A percentile compares a stretch with the other conserved stretches of the same genome.
Conservation (phyloP, 2,888 invertebrate genomes). For the Cephus nigrinus region DNA sequence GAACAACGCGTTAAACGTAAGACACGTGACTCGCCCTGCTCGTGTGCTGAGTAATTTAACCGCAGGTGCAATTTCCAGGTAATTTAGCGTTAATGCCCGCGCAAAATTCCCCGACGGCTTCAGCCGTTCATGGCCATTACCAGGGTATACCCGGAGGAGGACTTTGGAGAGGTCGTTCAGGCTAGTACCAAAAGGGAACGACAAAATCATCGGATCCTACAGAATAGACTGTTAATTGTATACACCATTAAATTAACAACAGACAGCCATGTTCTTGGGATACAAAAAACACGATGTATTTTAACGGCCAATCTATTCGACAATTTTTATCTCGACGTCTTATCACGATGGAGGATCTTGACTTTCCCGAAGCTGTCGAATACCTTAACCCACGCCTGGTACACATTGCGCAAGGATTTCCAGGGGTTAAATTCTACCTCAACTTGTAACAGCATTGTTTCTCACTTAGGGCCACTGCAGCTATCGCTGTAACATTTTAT, state of each 20-base stretch:
- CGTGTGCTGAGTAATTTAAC: conserved; percentile 21
- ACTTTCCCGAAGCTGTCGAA: background rate
- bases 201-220: background rate
- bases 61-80: conserved; percentile 33
- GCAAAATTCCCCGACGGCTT: background rate
- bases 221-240: background rate
- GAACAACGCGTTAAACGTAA: background rate
- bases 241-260: no score
- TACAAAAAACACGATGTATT: no score
- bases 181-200: background rate
- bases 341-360: background rate
- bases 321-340: background rate
- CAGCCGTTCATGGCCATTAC: background rate
- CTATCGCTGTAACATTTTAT: background rate
- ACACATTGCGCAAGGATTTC: background rate
- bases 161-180: background rate
- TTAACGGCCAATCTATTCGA: background rate
- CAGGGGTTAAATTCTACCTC: background rate
- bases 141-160: background rate
- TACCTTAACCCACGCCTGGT: background rate
- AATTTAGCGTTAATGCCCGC: conserved; percentile 19
- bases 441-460: background rate
- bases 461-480: background rate
- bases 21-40: background rate
- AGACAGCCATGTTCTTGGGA: no score